Evolutionary conservation across 2,797 vertebrate species (phyloP).

Genomic region (Toxotes lorentzi): DNA sequence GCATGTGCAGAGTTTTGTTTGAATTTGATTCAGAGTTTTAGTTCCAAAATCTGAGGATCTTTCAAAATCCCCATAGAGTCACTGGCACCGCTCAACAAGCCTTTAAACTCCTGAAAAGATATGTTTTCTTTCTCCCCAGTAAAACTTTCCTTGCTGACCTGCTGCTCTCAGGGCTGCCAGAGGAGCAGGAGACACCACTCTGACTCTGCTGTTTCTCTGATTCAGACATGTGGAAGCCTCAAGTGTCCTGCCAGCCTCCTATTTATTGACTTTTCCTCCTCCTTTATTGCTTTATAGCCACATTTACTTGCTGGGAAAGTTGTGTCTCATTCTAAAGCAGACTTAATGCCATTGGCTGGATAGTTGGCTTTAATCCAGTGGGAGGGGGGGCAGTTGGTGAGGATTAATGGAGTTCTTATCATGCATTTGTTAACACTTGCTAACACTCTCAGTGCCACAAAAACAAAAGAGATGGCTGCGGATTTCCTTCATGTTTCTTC

Average conservation of each 20-base stretch:
- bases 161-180: constrained; percentile 26
- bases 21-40: constrained; percentile 13
- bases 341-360: neutral
- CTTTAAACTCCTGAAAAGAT: constrained; percentile 16
- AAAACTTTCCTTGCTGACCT: constrained; percentile 25
- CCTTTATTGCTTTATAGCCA: constrained; percentile 40
- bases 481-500: neutral
- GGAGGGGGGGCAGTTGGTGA: neutral
- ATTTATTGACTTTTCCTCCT: constrained; percentile 54
- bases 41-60: neutral
- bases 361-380: neutral
- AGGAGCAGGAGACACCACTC: constrained; percentile 18
- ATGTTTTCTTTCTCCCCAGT: neutral
- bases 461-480: too few species aligned
- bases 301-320: constrained; percentile 26
- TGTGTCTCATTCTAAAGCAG: constrained; percentile 23
- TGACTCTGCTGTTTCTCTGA: constrained; percentile 41
- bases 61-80: constrained; percentile 31
- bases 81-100: constrained; percentile 15
- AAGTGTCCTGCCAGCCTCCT: constrained; percentile 45
- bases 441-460: neutral
- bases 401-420: neutral
- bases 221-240: constrained; percentile 55
- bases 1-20: neutral
- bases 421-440: neutral